phyloP scores from a whole-genome alignment of 1,140 invertebrate species.

The Magallana ariakensis region DNA sequence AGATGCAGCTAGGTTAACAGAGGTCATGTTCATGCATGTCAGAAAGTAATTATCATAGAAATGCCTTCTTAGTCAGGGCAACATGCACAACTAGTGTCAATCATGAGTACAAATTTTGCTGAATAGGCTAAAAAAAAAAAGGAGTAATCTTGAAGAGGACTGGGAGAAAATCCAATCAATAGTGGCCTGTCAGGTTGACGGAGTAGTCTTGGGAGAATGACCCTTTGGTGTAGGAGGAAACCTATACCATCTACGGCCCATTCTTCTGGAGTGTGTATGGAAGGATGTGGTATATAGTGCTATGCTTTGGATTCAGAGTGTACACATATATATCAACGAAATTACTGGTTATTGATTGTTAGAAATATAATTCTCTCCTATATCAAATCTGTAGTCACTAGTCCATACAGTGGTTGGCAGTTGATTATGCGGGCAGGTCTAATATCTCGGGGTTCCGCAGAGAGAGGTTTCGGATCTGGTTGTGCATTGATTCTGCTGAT shows the following conservation, averaged over 20 bases:
- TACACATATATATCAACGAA: neutral
- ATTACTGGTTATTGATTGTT: slow-evolving; percentile 8
- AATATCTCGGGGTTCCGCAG: neutral
- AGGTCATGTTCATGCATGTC: slow-evolving; percentile 19
- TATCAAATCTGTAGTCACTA: slow-evolving; percentile 6
- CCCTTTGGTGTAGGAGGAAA: neutral
- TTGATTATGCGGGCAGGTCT: slow-evolving; percentile 19
- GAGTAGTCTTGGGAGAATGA: neutral
- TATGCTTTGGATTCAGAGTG: neutral
- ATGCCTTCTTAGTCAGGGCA: neutral
- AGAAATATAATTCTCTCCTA: slow-evolving; percentile 14
- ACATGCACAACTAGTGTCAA: slow-evolving; percentile 27
- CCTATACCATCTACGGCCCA: neutral
- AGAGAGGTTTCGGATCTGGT: neutral
- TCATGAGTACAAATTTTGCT: slow-evolving; percentile 17
- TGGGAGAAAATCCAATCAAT: neutral
- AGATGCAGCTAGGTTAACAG: neutral
- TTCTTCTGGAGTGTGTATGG: neutral
- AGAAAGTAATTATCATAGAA: slow-evolving; percentile 20
- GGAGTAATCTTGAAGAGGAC: slow-evolving; percentile 14
- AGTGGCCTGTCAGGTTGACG: neutral
- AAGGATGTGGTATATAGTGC: neutral
- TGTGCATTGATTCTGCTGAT: slow-evolving; percentile 14
- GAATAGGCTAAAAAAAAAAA: neutral
- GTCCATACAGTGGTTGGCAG: neutral